Percentiles rank a stretch among this genome's conserved stretches.
Evolutionary conservation across 2,888 invertebrate genomes (phyloP).

Genomic region (Drosophila demipolita): DNA sequence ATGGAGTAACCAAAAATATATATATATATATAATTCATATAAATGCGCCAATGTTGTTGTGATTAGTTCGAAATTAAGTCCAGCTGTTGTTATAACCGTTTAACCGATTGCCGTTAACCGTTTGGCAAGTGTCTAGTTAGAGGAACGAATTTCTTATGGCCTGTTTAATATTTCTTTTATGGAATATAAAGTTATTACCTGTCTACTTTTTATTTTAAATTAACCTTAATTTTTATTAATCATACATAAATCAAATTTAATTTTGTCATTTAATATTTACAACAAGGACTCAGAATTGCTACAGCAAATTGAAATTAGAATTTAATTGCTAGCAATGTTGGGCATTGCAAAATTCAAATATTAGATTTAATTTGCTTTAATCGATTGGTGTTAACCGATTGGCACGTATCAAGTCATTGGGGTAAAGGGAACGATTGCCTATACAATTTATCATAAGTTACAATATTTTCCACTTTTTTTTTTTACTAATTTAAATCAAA

Average conservation of each 20-base stretch:
- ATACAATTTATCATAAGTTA: background rate
- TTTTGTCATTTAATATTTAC: too few species aligned
- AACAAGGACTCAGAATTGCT: too few species aligned
- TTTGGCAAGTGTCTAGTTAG: constrained; percentile 1
- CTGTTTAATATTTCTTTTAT: background rate
- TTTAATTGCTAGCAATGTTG: too few species aligned
- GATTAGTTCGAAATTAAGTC: constrained; percentile 12
- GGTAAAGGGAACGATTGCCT: too few species aligned
- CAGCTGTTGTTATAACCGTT: constrained; percentile 1
- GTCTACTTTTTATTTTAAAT: background rate
- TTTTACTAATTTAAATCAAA: background rate
- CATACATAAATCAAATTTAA: too few species aligned
- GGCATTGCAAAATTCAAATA: too few species aligned
- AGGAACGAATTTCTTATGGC: too few species aligned
- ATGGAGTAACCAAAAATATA: constrained; percentile 2
- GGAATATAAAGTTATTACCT: background rate
- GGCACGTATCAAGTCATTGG: too few species aligned
- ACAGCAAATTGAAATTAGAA: too few species aligned
- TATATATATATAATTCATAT: background rate
- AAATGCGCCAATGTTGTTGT: constrained; percentile 15
- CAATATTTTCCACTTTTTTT: too few species aligned
- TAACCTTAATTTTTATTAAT: background rate
- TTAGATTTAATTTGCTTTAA: too few species aligned
- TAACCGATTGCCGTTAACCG: constrained; percentile 10
- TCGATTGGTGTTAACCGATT: too few species aligned